A percentile compares a stretch with the other conserved stretches of the same genome.
phyloP scores from a whole-genome alignment of 2,797 vertebrate genomes.

The Sebastes vulpes region DNA sequence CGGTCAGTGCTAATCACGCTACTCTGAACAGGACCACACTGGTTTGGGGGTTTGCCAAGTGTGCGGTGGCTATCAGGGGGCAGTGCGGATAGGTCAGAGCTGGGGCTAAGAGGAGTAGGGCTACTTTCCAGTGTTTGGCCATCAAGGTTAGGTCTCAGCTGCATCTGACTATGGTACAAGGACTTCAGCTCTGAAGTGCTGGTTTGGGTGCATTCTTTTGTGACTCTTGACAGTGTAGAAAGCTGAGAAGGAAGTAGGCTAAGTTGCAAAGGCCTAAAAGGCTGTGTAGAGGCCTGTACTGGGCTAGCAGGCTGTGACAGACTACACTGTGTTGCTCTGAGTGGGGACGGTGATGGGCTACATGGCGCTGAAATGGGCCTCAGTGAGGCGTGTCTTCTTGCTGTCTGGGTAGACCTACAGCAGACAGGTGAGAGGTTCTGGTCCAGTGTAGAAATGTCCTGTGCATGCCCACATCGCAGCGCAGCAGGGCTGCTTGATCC shows the following conservation, averaged over 20 bases:
- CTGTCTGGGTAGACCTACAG: not conserved
- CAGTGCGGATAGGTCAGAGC: not conserved
- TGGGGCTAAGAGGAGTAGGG: not conserved
- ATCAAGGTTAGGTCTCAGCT: conserved; percentile 14
- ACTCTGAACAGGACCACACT: conserved; percentile 4
- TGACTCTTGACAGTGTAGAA: not conserved
- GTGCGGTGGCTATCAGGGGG: not conserved
- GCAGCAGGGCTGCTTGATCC: conserved; percentile 4
- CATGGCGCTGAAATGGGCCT: conserved; percentile 66
- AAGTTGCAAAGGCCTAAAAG: not conserved
- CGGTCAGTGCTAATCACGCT: not conserved
- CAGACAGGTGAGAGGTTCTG: conserved; percentile 15
- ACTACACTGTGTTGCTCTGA: conserved; percentile 31
- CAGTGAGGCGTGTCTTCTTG: not conserved
- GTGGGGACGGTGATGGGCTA: conserved; percentile 54
- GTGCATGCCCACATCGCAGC: not conserved
- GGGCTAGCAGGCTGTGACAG: conserved; percentile 65
- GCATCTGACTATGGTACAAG: not conserved
- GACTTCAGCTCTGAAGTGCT: not conserved
- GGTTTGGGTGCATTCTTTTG: not conserved
- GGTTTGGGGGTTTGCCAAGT: not conserved
- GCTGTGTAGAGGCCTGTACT: not conserved
- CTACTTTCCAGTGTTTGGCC: conserved; percentile 63
- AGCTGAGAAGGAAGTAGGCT: not conserved
- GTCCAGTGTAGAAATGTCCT: conserved; percentile 62